These are phyloP conservation scores for Trisateles emortualis DNA, from an alignment of 2,888 invertebrate species.

Conservation along the genomic window DNA sequence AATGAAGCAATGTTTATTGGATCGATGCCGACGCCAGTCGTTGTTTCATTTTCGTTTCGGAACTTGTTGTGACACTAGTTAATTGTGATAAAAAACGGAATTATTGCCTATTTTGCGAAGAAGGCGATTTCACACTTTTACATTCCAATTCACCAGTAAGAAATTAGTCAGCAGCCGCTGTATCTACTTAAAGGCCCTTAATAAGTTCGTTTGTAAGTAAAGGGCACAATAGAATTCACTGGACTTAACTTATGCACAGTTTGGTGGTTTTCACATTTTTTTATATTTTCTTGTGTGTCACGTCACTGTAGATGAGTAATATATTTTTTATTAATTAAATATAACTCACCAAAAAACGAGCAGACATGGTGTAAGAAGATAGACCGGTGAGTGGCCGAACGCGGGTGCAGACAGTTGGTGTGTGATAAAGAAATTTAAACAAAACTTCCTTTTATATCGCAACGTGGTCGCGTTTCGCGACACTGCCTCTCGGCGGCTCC, in stretches of 20 bases:
- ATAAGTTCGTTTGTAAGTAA: neutral
- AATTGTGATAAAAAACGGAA: conserved; percentile 7
- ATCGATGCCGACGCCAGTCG: conserved; percentile 21
- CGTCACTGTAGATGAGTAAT: conserved; percentile 11
- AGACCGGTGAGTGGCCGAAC: conserved; percentile 68
- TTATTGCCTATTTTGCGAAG: neutral
- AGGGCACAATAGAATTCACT: neutral
- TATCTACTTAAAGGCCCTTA: neutral
- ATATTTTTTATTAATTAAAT: conserved; percentile 19
- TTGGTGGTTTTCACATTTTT: neutral
- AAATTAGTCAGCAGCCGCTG: neutral
- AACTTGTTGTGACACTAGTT: conserved; percentile 16
- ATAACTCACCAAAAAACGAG: conserved; percentile 82
- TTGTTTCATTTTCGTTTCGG: conserved; percentile 13
- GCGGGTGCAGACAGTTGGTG: conserved; percentile 70
- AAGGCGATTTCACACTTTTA: conserved; percentile 2
- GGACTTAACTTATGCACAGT: neutral
- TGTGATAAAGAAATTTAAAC: conserved; percentile 85
- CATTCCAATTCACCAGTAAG: neutral
- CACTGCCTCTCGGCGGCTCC: conserved; percentile 73
- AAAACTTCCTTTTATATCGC: conserved; percentile 85
- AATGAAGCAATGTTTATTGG: conserved; percentile 27
- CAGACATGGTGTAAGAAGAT: conserved; percentile 73
- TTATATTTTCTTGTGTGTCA: conserved; percentile 8
- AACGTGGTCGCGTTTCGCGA: conserved; percentile 85